Percentiles rank a stretch among this genome's conserved stretches.
These are phyloP conservation scores for Ormyrus rosae DNA, from an alignment of 2,888 invertebrate species.

Conservation along the genomic window DNA sequence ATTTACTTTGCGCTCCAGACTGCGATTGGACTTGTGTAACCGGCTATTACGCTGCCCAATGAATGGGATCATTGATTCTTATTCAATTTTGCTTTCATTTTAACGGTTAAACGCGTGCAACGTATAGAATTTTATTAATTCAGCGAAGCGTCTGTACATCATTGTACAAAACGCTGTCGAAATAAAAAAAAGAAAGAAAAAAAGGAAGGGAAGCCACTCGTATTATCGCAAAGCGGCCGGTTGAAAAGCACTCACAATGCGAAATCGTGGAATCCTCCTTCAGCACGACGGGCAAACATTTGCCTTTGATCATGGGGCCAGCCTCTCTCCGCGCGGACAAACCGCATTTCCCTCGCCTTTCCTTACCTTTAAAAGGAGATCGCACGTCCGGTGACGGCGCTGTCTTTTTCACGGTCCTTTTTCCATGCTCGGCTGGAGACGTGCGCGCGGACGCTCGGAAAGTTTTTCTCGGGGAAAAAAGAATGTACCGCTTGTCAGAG, in stretches of 20 bases:
- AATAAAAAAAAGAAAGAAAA: slow-evolving; percentile 8
- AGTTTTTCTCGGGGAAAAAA: slow-evolving; percentile 12
- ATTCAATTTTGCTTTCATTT: no score
- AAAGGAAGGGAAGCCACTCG: slow-evolving; percentile 21
- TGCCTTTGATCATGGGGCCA: slow-evolving; percentile 52
- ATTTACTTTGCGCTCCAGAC: no score
- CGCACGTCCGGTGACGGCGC: not conserved
- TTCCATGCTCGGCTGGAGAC: slow-evolving; percentile 7
- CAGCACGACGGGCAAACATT: slow-evolving; percentile 48
- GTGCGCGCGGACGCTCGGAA: no score
- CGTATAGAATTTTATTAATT: not conserved
- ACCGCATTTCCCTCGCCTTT: slow-evolving; percentile 13
- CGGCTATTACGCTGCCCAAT: no score
- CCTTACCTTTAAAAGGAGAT: slow-evolving; percentile 33
- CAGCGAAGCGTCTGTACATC: not conserved
- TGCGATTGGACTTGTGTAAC: no score
- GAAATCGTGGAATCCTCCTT: slow-evolving; percentile 35
- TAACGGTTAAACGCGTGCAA: no score
- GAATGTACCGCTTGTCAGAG: slow-evolving; percentile 18
- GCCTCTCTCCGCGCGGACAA: not conserved
- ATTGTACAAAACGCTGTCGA: not conserved
- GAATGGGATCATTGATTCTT: no score
- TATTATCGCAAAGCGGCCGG: slow-evolving; percentile 30
- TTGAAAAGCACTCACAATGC: slow-evolving; percentile 46
- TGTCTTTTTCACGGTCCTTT: not conserved